phyloP scores from a whole-genome alignment of 2,113 vertebrate genomes.

The Pitta sordida region DNA sequence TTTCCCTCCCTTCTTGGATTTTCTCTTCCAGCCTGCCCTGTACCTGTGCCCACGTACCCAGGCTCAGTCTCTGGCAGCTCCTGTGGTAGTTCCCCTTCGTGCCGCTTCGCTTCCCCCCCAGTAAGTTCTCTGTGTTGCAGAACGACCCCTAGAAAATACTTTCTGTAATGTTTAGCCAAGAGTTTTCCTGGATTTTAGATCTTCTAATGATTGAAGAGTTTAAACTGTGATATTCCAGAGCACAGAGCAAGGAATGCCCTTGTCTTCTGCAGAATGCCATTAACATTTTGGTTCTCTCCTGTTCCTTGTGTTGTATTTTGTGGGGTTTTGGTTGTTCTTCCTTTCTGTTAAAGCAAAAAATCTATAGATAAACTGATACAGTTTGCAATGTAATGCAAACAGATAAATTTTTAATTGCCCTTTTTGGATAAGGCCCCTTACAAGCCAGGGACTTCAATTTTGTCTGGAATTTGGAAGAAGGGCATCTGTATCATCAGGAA shows the following conservation, averaged over 20 bases:
- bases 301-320: not conserved
- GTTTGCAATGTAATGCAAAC: not conserved
- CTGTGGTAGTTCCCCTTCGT: slow-evolving; percentile 88
- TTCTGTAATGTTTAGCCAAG: not conserved
- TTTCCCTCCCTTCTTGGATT: not conserved
- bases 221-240: not conserved
- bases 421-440: not conserved
- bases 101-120: slow-evolving; percentile 90
- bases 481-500: not conserved
- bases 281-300: not conserved
- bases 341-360: not conserved
- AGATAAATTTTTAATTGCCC: not conserved
- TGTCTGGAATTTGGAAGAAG: not conserved
- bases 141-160: not conserved
- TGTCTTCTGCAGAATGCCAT: not conserved
- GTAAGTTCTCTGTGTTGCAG: slow-evolving; percentile 77
- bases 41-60: slow-evolving; percentile 85
- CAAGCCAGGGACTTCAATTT: not conserved
- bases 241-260: not conserved
- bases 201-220: not conserved
- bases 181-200: not conserved
- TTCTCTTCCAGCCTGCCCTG: slow-evolving; percentile 82
- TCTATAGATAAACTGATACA: not conserved
- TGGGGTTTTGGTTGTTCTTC: not conserved
- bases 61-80: slow-evolving; percentile 83